Evolutionary conservation across 2,888 invertebrate genomes (phyloP).

Genomic region (Nephrotoma appendiculata): DNA sequence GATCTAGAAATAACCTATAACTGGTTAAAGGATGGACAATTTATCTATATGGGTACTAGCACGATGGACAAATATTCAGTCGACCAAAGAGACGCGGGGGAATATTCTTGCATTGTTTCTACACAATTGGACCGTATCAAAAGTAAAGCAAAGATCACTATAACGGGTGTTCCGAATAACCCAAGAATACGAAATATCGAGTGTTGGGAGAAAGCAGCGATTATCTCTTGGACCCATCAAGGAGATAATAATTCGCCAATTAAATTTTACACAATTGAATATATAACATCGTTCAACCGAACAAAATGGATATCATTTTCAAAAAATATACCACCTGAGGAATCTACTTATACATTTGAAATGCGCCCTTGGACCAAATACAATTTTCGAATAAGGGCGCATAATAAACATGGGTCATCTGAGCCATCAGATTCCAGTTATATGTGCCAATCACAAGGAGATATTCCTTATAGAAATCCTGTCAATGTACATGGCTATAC

Average conservation of each 20-base stretch:
- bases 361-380: no score
- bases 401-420: no score
- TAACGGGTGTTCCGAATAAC: slow-evolving; percentile 77
- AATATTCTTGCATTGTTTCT: slow-evolving; percentile 85
- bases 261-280: slow-evolving; percentile 76
- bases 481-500: no score
- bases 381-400: no score
- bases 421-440: no score
- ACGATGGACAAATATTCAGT: slow-evolving; percentile 40
- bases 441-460: no score
- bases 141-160: slow-evolving; percentile 77
- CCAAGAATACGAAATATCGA: slow-evolving; percentile 51
- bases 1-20: slow-evolving; percentile 61
- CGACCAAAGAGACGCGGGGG: slow-evolving; percentile 85
- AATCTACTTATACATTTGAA: no score
- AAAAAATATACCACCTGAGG: no score
- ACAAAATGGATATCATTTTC: no score
- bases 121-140: slow-evolving; percentile 78
- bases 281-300: slow-evolving; percentile 66
- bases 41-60: slow-evolving; percentile 46
- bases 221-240: slow-evolving; percentile 74
- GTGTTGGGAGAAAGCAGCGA: slow-evolving; percentile 59
- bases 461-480: no score
- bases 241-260: slow-evolving; percentile 94
- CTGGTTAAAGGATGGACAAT: slow-evolving; percentile 68